Conservation (phyloP, 2,888 invertebrate species). For the Hirtodrosophila confusa region DNA sequence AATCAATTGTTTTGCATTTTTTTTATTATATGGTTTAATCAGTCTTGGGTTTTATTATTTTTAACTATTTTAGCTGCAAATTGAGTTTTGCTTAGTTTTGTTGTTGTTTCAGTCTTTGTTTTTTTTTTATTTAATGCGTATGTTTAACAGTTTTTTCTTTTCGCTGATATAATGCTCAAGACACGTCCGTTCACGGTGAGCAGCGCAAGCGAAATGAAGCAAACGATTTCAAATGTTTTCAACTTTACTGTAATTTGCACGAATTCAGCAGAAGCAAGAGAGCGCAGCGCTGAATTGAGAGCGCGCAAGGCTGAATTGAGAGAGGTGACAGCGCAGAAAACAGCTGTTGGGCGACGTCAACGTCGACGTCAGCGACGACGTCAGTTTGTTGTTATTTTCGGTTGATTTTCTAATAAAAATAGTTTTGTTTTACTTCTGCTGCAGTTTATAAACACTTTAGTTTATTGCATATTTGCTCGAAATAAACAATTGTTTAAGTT, state of each 20-base stretch:
- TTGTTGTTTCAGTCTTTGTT: constrained; percentile 67
- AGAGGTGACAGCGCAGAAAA: constrained; percentile 9
- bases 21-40: constrained; percentile 61
- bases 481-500: not conserved
- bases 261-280: constrained; percentile 35
- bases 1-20: constrained; percentile 44
- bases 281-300: constrained; percentile 39
- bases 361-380: constrained; percentile 26
- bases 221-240: constrained; percentile 17
- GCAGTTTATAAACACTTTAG: not conserved
- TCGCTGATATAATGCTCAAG: constrained; percentile 34
- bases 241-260: constrained; percentile 11
- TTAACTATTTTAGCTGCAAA: constrained; percentile 58
- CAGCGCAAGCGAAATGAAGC: constrained; percentile 64
- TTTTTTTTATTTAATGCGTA: constrained; percentile 54
- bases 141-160: constrained; percentile 44
- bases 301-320: constrained; percentile 30
- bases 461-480: not conserved
- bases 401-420: too few species aligned
- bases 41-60: constrained; percentile 65
- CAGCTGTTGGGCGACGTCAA: constrained; percentile 54
- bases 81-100: constrained; percentile 39
- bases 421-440: constrained; percentile 14
- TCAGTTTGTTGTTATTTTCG: constrained; percentile 46
- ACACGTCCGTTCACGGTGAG: constrained; percentile 66